Evolutionary conservation across 37 sponge, comb jelly and placozoan species (phyloP), one percentile per base, ranked within the genome.

Genomic region (Halichondria panicea): DNA sequence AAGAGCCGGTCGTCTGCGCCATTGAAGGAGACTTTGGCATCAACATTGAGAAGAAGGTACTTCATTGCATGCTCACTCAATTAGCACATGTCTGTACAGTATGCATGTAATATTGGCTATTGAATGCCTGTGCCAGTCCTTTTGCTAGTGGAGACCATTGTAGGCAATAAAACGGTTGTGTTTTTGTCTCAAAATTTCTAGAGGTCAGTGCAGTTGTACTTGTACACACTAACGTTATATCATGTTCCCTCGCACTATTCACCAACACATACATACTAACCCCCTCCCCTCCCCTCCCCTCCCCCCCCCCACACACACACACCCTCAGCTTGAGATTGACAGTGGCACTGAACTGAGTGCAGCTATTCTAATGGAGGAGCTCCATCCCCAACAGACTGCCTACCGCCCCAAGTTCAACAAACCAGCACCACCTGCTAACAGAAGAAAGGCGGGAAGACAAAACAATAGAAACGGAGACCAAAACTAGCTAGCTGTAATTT

Each of bases 11-110:
- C 34, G 52, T 84, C 5, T 48, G 62, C 45, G 72, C 46, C 15
- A 73, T 78, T 19, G 88, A 89, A 53, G 39, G 76, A 1, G 61
- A 80, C 32, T 30, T 81, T 12, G 60, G 64, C 1, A 33, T 81
- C 18, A 37, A 72, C n/a, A 61, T 94, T 28, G 72, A 22, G 5
- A 90, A 91, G 53, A 90, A 86, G 88, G 94, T 94, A 57, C n/a
- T n/a, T n/a, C n/a, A n/a, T n/a, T 52, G 77, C 22, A 79, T 13
- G 30, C 33, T 5, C 5, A 50, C 53, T 50, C 18, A 12, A 24
- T 24, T 24, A 24, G n/a, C n/a, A n/a, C n/a, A n/a, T n/a, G n/a
- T n/a, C n/a, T n/a, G n/a, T n/a, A n/a, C n/a, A 18, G 12, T 18
- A 50, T 50, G 53, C 18, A 18, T 50, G 53, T 50, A 18, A 19